A percentile compares a stretch with the other conserved stretches of the same genome.
phyloP scores from a whole-genome alignment of 2,113 vertebrate species.

The Morone saxatilis region DNA sequence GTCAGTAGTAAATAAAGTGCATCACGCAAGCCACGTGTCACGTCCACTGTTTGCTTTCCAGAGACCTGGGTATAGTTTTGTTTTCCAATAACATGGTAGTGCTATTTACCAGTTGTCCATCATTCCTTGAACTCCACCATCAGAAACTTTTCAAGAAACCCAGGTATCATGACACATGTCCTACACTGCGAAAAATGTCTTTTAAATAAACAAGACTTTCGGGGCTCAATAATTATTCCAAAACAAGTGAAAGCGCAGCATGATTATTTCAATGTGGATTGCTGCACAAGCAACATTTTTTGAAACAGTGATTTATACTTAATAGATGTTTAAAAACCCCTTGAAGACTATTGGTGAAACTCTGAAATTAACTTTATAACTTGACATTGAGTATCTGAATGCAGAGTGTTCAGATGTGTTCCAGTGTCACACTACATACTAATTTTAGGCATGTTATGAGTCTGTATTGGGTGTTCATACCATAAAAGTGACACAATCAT shows the following conservation, averaged over 20 bases:
- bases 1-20: not conserved
- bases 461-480: not conserved
- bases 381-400: slow-evolving; percentile 5
- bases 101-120: no score
- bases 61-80: not conserved
- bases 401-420: slow-evolving; percentile 12
- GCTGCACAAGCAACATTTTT: not conserved
- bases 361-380: slow-evolving; percentile 3
- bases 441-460: not conserved
- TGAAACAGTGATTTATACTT: no score
- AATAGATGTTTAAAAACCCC: no score
- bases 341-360: not conserved
- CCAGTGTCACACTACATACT: not conserved
- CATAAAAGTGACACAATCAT: not conserved
- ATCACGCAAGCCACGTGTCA: not conserved
- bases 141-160: no score
- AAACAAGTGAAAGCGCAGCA: not conserved
- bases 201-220: not conserved
- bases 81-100: no score
- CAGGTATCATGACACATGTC: no score
- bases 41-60: not conserved
- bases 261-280: not conserved
- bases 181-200: no score
- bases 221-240: no score
- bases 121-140: no score